Evolutionary conservation across 2,113 vertebrate species (phyloP).

Genomic region (Puntigrus tetrazona): DNA sequence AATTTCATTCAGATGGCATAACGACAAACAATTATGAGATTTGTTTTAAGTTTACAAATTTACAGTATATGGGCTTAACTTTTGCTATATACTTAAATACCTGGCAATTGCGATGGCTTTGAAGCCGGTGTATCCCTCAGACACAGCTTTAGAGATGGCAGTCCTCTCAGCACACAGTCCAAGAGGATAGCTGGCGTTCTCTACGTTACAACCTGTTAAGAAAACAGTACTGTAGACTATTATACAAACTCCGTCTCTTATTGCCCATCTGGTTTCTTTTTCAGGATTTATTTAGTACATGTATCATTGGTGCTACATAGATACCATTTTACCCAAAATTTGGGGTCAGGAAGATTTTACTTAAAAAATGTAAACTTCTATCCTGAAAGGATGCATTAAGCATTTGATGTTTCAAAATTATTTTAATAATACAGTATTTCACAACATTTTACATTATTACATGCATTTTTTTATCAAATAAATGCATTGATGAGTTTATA

Average conservation of each 20-base stretch:
- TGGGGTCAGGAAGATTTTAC: neutral
- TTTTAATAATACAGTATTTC: too few relatives aligned
- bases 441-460: neutral
- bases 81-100: slow-evolving; percentile 57
- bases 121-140: slow-evolving; percentile 78
- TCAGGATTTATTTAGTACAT: too few relatives aligned
- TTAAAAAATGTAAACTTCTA: neutral
- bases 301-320: too few relatives aligned
- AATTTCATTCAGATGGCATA: too few relatives aligned
- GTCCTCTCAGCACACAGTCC: slow-evolving; percentile 79
- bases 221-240: too few relatives aligned
- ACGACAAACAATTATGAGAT: too few relatives aligned
- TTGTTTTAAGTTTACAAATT: too few relatives aligned
- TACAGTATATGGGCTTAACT: too few relatives aligned
- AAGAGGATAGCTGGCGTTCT: slow-evolving; percentile 76
- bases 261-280: too few relatives aligned
- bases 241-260: too few relatives aligned
- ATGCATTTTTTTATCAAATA: neutral
- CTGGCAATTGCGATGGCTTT: slow-evolving; percentile 81
- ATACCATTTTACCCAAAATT: neutral
- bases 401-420: too few relatives aligned
- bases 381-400: too few relatives aligned
- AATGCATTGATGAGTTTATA: neutral
- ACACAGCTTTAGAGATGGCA: slow-evolving; percentile 83
- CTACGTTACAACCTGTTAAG: slow-evolving; percentile 82